Conservation (phyloP, 2,113 vertebrate genomes). For the Cephalopterus ornatus region DNA sequence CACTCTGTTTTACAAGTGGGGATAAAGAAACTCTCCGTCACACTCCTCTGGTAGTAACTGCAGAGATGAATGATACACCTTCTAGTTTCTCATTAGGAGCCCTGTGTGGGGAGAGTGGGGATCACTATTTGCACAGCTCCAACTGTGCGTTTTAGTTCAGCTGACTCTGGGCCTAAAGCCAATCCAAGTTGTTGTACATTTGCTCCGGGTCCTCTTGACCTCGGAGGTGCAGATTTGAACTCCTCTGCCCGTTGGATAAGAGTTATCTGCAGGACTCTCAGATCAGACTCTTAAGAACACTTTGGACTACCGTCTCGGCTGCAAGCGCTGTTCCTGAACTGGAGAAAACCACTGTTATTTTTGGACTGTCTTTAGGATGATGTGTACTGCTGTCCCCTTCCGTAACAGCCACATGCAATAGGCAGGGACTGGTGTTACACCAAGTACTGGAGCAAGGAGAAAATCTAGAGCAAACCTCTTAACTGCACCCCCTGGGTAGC, state of each 20-base stretch:
- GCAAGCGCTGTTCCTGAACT: accelerated
- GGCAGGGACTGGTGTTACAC: neutral
- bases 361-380: neutral
- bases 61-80: neutral
- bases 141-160: neutral
- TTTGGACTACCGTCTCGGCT: neutral
- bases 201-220: accelerated
- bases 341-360: neutral
- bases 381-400: accelerated
- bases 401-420: accelerated
- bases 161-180: neutral
- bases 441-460: neutral
- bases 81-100: neutral
- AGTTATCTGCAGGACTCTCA: accelerated
- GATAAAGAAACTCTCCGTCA: neutral
- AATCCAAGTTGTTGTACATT: accelerated
- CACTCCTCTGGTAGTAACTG: neutral
- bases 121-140: neutral
- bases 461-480: neutral
- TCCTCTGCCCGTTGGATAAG: accelerated
- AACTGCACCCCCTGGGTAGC: neutral
- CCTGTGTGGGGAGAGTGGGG: neutral
- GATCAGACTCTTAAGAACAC: accelerated
- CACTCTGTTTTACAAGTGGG: neutral
- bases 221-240: neutral